Evolutionary conservation across 2,888 invertebrate genomes (phyloP).

Genomic region (Morpho deidamia): DNA sequence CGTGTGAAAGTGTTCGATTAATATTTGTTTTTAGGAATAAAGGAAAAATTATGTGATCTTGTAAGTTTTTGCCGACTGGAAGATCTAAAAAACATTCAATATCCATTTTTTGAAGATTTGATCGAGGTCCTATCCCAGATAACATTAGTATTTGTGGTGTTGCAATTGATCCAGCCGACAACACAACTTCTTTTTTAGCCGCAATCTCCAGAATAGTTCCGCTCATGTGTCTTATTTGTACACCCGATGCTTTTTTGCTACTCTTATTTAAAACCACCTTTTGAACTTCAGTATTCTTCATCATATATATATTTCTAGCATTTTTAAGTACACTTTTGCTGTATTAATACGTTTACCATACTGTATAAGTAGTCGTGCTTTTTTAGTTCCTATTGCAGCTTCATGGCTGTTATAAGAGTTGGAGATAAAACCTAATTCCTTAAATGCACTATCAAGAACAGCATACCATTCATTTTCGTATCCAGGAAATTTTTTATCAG

Average conservation of each 20-base stretch:
- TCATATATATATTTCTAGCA: constrained; percentile 45
- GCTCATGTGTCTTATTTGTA: constrained; percentile 48
- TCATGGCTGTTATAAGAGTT: constrained; percentile 36
- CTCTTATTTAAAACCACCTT: constrained; percentile 66
- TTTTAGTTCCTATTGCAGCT: constrained; percentile 62
- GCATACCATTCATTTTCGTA: constrained; percentile 37
- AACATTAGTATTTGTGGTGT: constrained; percentile 71
- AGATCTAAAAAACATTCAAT: constrained; percentile 52
- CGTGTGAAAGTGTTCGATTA: constrained; percentile 26
- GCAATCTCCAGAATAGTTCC: constrained; percentile 41
- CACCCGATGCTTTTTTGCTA: constrained; percentile 52
- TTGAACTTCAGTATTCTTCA: constrained; percentile 69
- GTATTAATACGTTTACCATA: constrained; percentile 69
- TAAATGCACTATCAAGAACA: constrained; percentile 46
- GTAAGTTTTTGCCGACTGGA: constrained; percentile 69
- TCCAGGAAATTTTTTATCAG: constrained; percentile 15
- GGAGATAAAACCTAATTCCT: constrained; percentile 48
- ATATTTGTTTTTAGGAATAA: constrained; percentile 34
- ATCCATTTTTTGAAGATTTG: constrained; percentile 44
- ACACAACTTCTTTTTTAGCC: constrained; percentile 64
- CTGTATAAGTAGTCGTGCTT: constrained; percentile 58
- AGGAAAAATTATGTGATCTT: constrained; percentile 66
- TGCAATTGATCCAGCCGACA: constrained; percentile 68
- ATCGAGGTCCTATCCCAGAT: constrained; percentile 69
- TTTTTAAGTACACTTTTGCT: constrained; percentile 61